Evolutionary conservation across 2,113 vertebrate genomes (phyloP).

Genomic region (Hyaena hyaena): DNA sequence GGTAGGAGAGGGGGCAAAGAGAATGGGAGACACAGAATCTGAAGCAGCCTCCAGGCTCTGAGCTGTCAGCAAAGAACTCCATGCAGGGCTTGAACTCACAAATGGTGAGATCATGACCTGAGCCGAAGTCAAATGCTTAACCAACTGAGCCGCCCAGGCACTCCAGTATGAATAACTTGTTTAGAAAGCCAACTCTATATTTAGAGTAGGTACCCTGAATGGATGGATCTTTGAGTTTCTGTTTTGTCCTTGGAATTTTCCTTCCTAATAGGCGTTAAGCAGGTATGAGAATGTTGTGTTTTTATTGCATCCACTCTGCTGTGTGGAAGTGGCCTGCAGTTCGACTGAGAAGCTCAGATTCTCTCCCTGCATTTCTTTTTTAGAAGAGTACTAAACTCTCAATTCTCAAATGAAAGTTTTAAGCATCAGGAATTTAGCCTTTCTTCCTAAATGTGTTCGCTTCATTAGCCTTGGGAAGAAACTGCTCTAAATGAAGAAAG

Average conservation of each 20-base stretch:
- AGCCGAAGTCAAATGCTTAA: no score
- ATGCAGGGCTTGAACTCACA: no score
- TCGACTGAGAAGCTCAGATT: not conserved
- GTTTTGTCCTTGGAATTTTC: not conserved
- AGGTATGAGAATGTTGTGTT: not conserved
- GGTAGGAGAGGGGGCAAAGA: no score
- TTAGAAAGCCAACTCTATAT: not conserved
- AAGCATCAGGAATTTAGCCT: conserved; percentile 10
- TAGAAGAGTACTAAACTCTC: not conserved
- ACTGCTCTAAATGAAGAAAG: conserved; percentile 40
- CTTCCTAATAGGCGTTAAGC: not conserved
- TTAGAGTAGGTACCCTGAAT: not conserved
- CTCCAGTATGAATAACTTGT: no score
- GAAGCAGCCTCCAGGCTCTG: no score
- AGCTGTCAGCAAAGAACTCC: no score
- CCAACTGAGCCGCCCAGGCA: no score
- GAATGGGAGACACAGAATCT: no score
- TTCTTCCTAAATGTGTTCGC: conserved; percentile 70
- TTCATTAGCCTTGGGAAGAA: conserved; percentile 75
- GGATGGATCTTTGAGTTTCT: not conserved
- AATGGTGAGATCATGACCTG: no score
- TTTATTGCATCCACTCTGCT: not conserved
- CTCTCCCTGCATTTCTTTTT: not conserved
- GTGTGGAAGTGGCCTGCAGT: not conserved
- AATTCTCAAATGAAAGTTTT: conserved; percentile 3